A percentile compares a stretch with the other conserved stretches of the same genome.
Evolutionary conservation across 2,888 invertebrate genomes (phyloP).

Genomic region (Lepas anatifera): DNA sequence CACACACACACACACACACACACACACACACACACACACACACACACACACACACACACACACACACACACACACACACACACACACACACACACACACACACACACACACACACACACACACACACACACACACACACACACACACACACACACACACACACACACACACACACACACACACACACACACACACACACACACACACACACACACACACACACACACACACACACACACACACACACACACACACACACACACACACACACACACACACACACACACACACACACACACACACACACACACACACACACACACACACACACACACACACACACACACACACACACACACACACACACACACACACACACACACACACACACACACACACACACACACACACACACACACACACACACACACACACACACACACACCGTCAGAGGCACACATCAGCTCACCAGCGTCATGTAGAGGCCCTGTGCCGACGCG

Average conservation of each 20-base stretch:
- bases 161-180: not conserved
- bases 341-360: not conserved
- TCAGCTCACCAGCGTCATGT: conserved; percentile 34
- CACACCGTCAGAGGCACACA: not conserved
- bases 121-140: not conserved
- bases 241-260: not conserved
- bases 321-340: not conserved
- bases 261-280: not conserved
- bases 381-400: not conserved
- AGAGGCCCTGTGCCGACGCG: conserved; percentile 34
- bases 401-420: not conserved
- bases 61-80: not conserved
- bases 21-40: too few relatives aligned
- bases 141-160: not conserved
- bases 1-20: too few relatives aligned
- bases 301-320: not conserved
- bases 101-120: not conserved
- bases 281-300: not conserved
- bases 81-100: not conserved
- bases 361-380: not conserved
- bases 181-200: not conserved
- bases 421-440: not conserved
- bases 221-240: not conserved
- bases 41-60: not conserved
- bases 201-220: not conserved